Base-by-base conservation (phyloP, 2,888 invertebrate species). In the Xanthorhoe designata region DNA sequence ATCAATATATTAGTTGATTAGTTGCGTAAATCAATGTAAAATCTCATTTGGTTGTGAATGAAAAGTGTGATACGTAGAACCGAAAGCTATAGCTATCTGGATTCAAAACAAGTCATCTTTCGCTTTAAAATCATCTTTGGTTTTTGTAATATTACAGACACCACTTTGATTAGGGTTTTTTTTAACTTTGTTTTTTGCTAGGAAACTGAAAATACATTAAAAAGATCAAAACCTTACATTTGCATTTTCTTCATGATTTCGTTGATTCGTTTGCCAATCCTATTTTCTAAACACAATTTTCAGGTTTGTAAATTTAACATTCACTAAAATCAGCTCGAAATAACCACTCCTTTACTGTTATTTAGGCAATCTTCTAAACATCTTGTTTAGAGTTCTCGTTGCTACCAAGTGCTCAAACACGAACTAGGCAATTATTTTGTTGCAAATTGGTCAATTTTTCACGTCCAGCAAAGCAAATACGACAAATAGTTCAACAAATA, bases 1-100 rank as follows among this genome's bases (percentile, higher is more conserved):
- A 80, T 82, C 80, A 78, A 80, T 80, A 80, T 76, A 76, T 70
- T 67, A 68, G 69, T 70, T 47, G 66, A 71, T 74, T 69, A 64
- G 68, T 70, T 74, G 63, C 74, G 62, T 74, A 71, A 74, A 66
- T 63, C 64, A 79, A 81, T 79, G 77, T 75, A 73, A 74, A 75
- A 73, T 75, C 70, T 52, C 66, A 74, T 71, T 66, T n/a, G 62
- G 65, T 65, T 72, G 65, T 68, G 68, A 68, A 69, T 69, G 57
- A 64, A 69, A 63, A 67, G 50, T 54, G 29, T 13, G 56, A 58
- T 52, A 9, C 29, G 19, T 49, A 15, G 18, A 35, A 32, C 9
- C 47, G 5, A 47, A 47, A 49, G 38, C 32, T 32, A 24, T 32
- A 6, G 32, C 7, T 32, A 0, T 32, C 32, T 7, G 5, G 32